Conservation (phyloP, 1,140 invertebrate species). For the Zaprionus camerounensis region DNA sequence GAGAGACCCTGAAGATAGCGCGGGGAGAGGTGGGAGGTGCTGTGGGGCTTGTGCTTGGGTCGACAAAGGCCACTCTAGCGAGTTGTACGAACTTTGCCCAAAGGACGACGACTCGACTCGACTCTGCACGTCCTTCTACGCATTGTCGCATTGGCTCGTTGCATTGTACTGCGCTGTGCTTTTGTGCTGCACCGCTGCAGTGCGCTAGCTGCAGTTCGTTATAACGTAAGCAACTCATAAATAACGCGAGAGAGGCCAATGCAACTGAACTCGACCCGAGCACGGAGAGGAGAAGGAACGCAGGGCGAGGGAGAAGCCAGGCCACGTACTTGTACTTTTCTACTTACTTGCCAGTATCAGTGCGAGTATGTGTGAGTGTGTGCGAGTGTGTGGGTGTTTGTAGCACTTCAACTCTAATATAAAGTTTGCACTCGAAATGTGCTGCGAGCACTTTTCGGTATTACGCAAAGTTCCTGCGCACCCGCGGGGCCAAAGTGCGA, state of each 20-base stretch:
- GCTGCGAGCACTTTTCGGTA: conserved; percentile 81
- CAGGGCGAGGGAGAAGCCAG: conserved; percentile 19
- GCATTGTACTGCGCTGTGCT: conserved; percentile 66
- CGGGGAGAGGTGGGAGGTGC: not conserved
- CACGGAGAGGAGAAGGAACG: not conserved
- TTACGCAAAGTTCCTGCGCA: conserved; percentile 74
- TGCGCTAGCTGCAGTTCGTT: conserved; percentile 63
- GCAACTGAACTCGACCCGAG: conserved; percentile 36
- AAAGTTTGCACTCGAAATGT: conserved; percentile 81
- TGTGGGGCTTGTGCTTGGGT: not conserved
- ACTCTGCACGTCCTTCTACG: conserved; percentile 42
- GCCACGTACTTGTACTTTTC: conserved; percentile 78
- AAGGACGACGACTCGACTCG: conserved; percentile 45
- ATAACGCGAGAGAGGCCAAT: conserved; percentile 56
- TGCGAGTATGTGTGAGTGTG: conserved; percentile 7
- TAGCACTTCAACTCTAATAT: conserved; percentile 81
- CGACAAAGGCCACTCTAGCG: conserved; percentile 18
- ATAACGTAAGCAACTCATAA: conserved; percentile 79
- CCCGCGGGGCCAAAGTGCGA: conserved; percentile 43
- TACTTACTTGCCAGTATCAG: conserved; percentile 57
- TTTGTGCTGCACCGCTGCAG: conserved; percentile 41
- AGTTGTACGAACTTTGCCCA: conserved; percentile 53
- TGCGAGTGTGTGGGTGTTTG: conserved; percentile 50
- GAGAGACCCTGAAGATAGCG: too few species aligned
- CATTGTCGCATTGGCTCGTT: conserved; percentile 69